These are phyloP conservation scores for Pollenia angustigena DNA, from an alignment of 2,888 invertebrate genomes.

Conservation along the genomic window DNA sequence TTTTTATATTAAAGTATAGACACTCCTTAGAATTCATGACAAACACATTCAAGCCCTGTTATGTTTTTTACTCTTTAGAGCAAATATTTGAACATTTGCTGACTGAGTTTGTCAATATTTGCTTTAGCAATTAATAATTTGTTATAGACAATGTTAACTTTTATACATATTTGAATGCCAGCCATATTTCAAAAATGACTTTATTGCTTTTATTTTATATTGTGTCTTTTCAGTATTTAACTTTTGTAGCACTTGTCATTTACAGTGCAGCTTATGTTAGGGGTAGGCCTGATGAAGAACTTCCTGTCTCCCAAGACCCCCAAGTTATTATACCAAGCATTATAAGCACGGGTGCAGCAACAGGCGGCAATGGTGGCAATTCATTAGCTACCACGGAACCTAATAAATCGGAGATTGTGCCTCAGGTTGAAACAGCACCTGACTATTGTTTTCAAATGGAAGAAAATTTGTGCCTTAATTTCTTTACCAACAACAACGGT, in stretches of 20 bases:
- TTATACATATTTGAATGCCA: background rate
- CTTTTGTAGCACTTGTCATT: constrained; percentile 35
- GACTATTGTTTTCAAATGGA: constrained; percentile 82
- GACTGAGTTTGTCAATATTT: constrained; percentile 34
- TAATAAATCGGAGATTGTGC: constrained; percentile 53
- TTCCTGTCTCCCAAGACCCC: constrained; percentile 54
- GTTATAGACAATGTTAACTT: constrained; percentile 11
- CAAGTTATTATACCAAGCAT: constrained; percentile 55
- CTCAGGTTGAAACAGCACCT: constrained; percentile 57
- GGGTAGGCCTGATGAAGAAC: constrained; percentile 65
- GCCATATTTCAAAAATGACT: background rate
- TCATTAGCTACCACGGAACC: constrained; percentile 61
- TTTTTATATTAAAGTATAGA: constrained; percentile 6
- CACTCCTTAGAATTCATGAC: constrained; percentile 47
- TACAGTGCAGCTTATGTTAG: constrained; percentile 27
- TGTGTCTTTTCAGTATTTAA: constrained; percentile 47
- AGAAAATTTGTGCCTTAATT: constrained; percentile 80
- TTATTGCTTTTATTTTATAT: constrained; percentile 10
- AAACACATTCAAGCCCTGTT: background rate
- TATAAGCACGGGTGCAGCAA: constrained; percentile 37
- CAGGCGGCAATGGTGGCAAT: constrained; percentile 27
- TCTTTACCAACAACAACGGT: constrained; percentile 65
- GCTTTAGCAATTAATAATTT: constrained; percentile 39
- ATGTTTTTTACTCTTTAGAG: background rate
- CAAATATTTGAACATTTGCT: background rate